Base-by-base conservation (phyloP, 2,797 vertebrate genomes). In the Anguilla megastoma region DNA sequence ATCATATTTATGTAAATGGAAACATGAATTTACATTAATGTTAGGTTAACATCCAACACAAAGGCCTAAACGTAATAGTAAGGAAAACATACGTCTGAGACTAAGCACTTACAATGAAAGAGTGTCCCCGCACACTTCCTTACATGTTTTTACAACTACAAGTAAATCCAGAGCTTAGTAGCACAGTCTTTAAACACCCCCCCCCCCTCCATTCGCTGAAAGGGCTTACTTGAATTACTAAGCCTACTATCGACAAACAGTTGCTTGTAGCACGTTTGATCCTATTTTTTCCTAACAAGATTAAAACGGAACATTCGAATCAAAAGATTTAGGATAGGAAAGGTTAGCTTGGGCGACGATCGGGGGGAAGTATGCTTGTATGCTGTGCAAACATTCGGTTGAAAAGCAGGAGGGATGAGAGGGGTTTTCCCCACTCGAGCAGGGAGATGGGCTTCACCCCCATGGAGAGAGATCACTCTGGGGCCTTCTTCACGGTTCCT, bases 171-270 rank as follows among this genome's bases (percentile, higher is more conserved):
- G 89, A 89, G 89, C 90, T 91, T 89, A 60, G 88, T 88, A 88
- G 88, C 90, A 89, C 87, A 41, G 88, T 89, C 71, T 90, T 91
- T 91, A 91, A 82, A 60, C 88, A 87, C 41, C 86, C 45, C 89
- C 82, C 88, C 86, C 54, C 89, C 66, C 88, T 80, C 89, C 88
- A 76, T 91, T 90, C 90, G 90, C 86, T 91, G 85, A 84, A 89
- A 90, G 91, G 89, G 87, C 84, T 89, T 88, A 93, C 88, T 91
- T 88, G 90, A 88, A 91, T 90, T 90, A 91, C 91, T 91, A 93
- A 91, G 90, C 88, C 91, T 69, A 86, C 36, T 89, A 85, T 91
- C 90, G 90, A 92, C 89, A 90, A 93, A 90, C 91, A 91, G 88
- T 41, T 60, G 41, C 90, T 92, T 91, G 91, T 91, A 87, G 91